Evolutionary conservation across 2,888 invertebrate genomes (phyloP), one percentile per base, ranked within the genome.

Genomic region (Stictocephala bisonia): DNA sequence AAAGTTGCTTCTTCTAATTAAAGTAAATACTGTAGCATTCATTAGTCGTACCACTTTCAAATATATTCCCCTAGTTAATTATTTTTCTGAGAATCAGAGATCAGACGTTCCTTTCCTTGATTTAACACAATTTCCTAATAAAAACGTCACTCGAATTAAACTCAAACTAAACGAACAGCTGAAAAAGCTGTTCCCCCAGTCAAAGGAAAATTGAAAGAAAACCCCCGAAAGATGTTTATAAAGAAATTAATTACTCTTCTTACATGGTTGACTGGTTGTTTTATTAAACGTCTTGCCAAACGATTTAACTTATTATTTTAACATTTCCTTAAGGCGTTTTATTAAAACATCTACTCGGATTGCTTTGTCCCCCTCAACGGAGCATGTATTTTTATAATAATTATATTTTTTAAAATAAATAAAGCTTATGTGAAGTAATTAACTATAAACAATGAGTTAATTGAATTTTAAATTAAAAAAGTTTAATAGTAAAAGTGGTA

Each of bases 291-390:
- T 31, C 60, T 58, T 60, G 35, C 60, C 56, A 40, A 35, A 31
- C 60, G 60, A 40, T 60, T 60, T 60, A 60, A 35, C 60, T 60
- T 60, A 35, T 56, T 35, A 60, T 60, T 60, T 60, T 60, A 35
- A n/a, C 31, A 22, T 2, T 22, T 20, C 18, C 60, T 60, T 29
- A 22, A 35, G 60, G 29, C 27, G 13, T 60, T 60, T 60, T 60
- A 60, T 60, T 60, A 60, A 60, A 60, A 22, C 35, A 60, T 60
- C 35, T 35, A 60, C 31, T 35, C 60, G 22, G 56, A 56, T 56
- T 56, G 56, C 56, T 29, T 56, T 20, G 29, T 56, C n/a, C 15
- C 27, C 56, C 51, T 56, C 18, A 9, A 29, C 56, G 18, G 29
- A 56, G 29, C 6, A 29, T 18, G n/a, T n/a, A 27, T 29, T 56